Evolutionary conservation across 2,888 invertebrate species (phyloP).

Genomic region (Lithophane semibrunnea): DNA sequence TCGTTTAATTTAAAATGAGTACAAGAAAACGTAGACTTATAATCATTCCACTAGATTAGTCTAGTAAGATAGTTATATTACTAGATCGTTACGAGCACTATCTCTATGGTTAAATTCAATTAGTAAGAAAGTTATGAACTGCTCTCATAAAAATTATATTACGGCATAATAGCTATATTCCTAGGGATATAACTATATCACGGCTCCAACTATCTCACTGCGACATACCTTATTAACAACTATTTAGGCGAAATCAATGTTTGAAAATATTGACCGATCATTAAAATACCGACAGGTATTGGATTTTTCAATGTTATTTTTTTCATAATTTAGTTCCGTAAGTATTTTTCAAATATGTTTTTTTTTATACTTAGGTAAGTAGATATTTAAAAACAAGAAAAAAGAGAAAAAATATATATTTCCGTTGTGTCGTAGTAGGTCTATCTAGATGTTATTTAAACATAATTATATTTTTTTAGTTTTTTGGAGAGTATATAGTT

Average conservation of each 20-base stretch:
- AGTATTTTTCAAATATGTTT: neutral
- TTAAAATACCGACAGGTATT: neutral
- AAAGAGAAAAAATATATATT: neutral
- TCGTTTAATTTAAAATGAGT: too few species aligned
- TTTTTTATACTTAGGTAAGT: neutral
- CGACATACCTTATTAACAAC: neutral
- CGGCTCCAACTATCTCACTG: too few species aligned
- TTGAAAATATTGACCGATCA: neutral
- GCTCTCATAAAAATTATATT: too few species aligned
- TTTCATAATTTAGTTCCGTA: neutral
- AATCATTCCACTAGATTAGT: too few species aligned
- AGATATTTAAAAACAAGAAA: neutral
- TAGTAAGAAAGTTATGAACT: too few species aligned
- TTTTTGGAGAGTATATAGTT: constrained; percentile 18
- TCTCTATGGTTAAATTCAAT: too few species aligned
- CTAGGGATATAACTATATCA: too few species aligned
- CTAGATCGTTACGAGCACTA: too few species aligned
- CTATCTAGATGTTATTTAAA: neutral
- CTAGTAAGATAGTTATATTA: too few species aligned
- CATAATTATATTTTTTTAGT: neutral
- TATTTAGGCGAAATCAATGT: neutral
- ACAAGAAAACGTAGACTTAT: too few species aligned
- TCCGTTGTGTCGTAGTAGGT: neutral
- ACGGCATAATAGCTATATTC: too few species aligned
- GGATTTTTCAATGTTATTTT: neutral